Evolutionary conservation across 2,113 vertebrate genomes (phyloP).

Genomic region (Erpornis zantholeuca): DNA sequence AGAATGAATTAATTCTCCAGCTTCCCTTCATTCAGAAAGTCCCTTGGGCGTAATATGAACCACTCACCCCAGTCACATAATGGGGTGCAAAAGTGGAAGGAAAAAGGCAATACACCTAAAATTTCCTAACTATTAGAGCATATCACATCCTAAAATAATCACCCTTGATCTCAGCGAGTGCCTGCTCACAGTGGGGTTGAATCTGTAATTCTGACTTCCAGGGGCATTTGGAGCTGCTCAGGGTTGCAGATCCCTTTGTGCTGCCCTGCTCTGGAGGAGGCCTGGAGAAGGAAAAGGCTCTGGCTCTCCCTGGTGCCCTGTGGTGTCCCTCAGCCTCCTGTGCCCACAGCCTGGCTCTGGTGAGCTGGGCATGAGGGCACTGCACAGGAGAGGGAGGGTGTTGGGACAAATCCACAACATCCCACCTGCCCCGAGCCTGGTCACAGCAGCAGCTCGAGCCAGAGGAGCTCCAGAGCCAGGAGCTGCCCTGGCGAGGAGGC

Average conservation of each 20-base stretch:
- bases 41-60: background rate
- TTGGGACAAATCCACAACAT: background rate
- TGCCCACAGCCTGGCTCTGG: rapidly evolving
- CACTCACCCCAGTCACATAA: background rate
- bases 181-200: background rate
- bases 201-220: background rate
- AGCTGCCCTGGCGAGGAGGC: background rate
- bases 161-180: background rate
- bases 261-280: background rate
- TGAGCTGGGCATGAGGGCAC: background rate
- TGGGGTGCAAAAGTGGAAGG: background rate
- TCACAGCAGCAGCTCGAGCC: background rate
- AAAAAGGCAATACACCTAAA: background rate
- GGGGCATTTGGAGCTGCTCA: background rate
- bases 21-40: background rate
- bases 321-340: background rate
- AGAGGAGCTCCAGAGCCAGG: background rate
- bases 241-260: background rate
- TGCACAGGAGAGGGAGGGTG: background rate
- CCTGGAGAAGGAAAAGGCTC: background rate
- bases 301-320: background rate
- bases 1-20: background rate
- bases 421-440: background rate
- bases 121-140: background rate
- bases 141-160: background rate